Base-by-base conservation (phyloP, 2,797 vertebrate genomes). In the Falco rusticolus region DNA sequence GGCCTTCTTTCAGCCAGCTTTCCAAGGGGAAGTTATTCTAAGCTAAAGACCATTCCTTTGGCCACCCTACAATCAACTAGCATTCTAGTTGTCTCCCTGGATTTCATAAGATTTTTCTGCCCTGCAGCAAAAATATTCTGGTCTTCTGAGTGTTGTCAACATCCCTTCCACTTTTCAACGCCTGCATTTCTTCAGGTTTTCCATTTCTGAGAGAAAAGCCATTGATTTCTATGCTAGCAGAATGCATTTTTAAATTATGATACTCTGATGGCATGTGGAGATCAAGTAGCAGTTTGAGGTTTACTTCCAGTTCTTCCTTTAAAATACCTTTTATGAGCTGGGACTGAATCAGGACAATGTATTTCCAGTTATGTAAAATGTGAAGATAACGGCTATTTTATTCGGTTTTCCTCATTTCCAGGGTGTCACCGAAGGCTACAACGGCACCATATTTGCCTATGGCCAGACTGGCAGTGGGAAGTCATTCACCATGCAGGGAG, bases 391-490 rank as follows among this genome's bases (percentile, higher is more conserved):
- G 9, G 21, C 11, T 12, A 3, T 56, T 81, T 72, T 45, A 6
- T 54, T 7, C 21, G 39, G 6, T 47, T 86, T 70, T 65, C 3
- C 51, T 86, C 41, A 2, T 31, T 22, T 68, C 21, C 95, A 99
- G 99, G 98, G 99, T 2, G 98, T 99, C 95, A 99, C 98, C 0
- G 99, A 99, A 84, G 99, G 99, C 88, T 99, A 99, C 98, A 99
- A 99, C 3, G 99, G 99, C 64, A 99, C 99, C 31, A 99, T 99
- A 86, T 99, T 99, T 97, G 99, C 99, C 63, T 99, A 99, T 0
- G 98, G 99, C 81, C 99, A 99, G 97, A 99, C 99, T 6, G 99
- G 99, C 96, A 99, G 99, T 5, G 98, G 99, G 24, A 99, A 99
- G 81, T 99, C 99, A 6, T 99, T 99, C 96, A 99, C 99, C 93